These are phyloP conservation scores for Melanotus villosus DNA, from an alignment of 2,888 invertebrate species.

Conservation along the genomic window DNA sequence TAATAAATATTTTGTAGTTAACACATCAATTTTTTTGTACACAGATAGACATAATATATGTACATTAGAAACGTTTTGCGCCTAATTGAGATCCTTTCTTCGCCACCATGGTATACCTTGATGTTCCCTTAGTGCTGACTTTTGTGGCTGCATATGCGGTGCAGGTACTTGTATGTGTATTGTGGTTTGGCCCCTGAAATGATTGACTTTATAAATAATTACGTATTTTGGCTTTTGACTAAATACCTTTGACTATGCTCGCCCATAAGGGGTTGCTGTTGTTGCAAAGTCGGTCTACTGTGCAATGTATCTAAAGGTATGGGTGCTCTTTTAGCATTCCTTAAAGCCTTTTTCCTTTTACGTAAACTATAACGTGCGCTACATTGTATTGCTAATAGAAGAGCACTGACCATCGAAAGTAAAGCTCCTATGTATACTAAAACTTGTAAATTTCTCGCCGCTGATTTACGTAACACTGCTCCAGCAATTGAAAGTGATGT, in stretches of 20 bases:
- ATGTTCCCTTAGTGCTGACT: conserved; percentile 56
- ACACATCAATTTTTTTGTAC: too few species aligned
- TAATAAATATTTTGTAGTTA: too few species aligned
- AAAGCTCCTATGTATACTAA: conserved; percentile 78
- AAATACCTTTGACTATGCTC: conserved; percentile 48
- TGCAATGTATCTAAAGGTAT: conserved; percentile 62
- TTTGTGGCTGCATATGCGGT: conserved; percentile 18
- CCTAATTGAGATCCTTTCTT: conserved; percentile 60
- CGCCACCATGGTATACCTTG: conserved; percentile 69
- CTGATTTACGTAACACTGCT: conserved; percentile 74
- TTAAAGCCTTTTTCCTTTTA: conserved; percentile 59
- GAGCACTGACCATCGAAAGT: conserved; percentile 74
- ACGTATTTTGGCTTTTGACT: neutral
- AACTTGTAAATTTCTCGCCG: conserved; percentile 77
- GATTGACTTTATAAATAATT: too few species aligned
- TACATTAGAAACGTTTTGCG: too few species aligned
- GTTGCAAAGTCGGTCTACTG: conserved; percentile 39
- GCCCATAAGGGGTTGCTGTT: conserved; percentile 53
- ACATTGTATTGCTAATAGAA: conserved; percentile 76
- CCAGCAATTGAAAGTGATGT: conserved; percentile 78
- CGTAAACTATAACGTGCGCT: conserved; percentile 70
- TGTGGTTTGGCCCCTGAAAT: neutral
- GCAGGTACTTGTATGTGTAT: conserved; percentile 14
- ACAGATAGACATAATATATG: too few species aligned
- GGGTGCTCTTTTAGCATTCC: conserved; percentile 60